Evolutionary conservation across 2,113 vertebrate species (phyloP).

Genomic region (Pterocles gutturalis): DNA sequence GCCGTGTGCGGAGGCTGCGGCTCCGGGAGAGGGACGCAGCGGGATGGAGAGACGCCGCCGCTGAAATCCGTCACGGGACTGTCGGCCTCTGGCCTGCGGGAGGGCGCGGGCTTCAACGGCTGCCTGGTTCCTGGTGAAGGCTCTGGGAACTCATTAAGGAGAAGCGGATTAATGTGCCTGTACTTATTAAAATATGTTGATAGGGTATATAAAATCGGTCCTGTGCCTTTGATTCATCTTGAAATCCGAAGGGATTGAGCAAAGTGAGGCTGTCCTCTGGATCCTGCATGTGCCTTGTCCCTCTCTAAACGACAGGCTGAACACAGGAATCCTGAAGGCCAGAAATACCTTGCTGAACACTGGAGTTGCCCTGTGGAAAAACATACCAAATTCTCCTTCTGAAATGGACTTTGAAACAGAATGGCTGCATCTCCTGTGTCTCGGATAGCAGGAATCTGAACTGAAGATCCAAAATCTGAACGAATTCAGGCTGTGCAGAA

Average conservation of each 20-base stretch:
- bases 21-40: not conserved
- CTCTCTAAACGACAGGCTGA: not conserved
- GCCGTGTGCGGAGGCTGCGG: too few species aligned
- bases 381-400: not conserved
- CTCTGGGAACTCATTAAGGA: not conserved
- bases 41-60: not conserved
- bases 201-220: not conserved
- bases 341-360: not conserved
- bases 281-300: rapidly evolving
- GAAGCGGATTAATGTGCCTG: not conserved
- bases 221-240: not conserved
- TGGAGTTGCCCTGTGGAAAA: not conserved
- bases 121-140: not conserved
- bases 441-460: not conserved
- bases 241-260: not conserved
- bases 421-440: not conserved
- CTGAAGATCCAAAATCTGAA: not conserved
- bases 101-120: not conserved
- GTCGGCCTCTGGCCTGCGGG: not conserved
- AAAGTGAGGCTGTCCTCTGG: not conserved
- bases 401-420: not conserved
- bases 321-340: rapidly evolving
- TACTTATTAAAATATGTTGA: rapidly evolving
- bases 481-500: not conserved
- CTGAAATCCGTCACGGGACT: rapidly evolving